A percentile compares a stretch with the other conserved stretches of the same genome.
These are phyloP conservation scores for Platerodrilus igneus DNA, from an alignment of 2,888 invertebrate species.

Conservation along the genomic window DNA sequence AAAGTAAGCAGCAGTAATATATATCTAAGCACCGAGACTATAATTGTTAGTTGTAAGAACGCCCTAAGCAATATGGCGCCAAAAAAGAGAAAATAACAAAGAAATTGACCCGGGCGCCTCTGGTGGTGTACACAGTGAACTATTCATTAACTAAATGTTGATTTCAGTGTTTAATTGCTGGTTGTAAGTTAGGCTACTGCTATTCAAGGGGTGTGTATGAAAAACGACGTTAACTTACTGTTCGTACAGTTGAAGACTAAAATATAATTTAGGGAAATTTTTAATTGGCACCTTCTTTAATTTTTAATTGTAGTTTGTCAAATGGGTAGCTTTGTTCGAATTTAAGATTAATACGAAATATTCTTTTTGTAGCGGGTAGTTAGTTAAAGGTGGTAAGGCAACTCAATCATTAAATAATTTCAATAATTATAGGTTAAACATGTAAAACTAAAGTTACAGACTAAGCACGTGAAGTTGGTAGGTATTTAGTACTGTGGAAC, in stretches of 20 bases:
- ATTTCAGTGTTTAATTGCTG: conserved; percentile 42
- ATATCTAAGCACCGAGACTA: conserved; percentile 44
- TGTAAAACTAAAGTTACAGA: too few relatives aligned
- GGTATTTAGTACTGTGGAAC: too few relatives aligned
- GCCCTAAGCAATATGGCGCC: conserved; percentile 47
- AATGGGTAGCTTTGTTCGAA: conserved; percentile 29
- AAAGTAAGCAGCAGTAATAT: conserved; percentile 37
- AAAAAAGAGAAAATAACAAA: conserved; percentile 41
- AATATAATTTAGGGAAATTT: conserved; percentile 44
- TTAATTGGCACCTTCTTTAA: conserved; percentile 42
- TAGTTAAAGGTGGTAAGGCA: too few relatives aligned
- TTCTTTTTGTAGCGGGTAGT: too few relatives aligned
- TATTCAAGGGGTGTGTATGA: conserved; percentile 32
- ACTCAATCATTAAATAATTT: too few relatives aligned
- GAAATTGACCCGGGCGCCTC: conserved; percentile 32
- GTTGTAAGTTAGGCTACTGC: conserved; percentile 42
- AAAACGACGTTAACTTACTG: conserved; percentile 22
- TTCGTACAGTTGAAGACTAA: conserved; percentile 32
- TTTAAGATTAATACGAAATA: conserved; percentile 31
- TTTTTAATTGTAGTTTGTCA: conserved; percentile 38
- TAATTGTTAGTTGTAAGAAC: conserved; percentile 43
- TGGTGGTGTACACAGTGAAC: conserved; percentile 43
- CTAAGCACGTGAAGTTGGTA: too few relatives aligned
- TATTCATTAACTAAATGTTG: conserved; percentile 44
- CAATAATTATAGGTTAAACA: too few relatives aligned